Conservation (phyloP, 2,797 vertebrate species). For the Heliangelus exortis region DNA sequence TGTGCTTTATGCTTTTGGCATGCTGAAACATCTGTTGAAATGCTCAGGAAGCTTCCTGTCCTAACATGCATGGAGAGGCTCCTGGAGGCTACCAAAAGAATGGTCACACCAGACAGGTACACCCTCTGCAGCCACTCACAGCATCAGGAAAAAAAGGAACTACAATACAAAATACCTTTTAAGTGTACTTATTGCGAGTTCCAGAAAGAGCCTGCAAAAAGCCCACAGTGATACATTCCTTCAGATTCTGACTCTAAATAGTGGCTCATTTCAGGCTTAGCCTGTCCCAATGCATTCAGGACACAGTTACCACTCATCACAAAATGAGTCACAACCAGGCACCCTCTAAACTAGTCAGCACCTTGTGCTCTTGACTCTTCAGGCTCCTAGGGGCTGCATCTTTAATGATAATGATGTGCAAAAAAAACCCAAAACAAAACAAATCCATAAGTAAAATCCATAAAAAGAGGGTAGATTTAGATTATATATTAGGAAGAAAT, state of each 20-base stretch:
- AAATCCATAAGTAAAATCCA: rapidly evolving
- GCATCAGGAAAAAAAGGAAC: background rate
- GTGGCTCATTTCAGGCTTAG: background rate
- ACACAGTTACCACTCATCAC: background rate
- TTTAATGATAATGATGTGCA: background rate
- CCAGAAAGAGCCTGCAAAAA: background rate
- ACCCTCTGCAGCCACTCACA: background rate
- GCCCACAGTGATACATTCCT: background rate
- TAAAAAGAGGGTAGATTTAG: background rate
- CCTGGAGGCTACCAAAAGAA: background rate
- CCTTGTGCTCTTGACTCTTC: background rate
- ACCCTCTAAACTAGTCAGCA: background rate
- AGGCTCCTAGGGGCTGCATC: background rate
- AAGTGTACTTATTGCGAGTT: background rate
- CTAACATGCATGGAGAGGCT: background rate
- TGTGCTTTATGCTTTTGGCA: constrained; percentile 39
- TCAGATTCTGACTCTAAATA: background rate
- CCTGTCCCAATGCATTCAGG: background rate
- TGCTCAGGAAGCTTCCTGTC: constrained; percentile 61
- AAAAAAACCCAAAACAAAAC: background rate
- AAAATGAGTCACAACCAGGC: background rate
- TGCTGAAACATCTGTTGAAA: constrained; percentile 6
- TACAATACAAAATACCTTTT: background rate
- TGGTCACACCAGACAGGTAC: background rate
- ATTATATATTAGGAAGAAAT: too few relatives aligned